Conservation (phyloP, 2,797 vertebrate genomes). For the Ammospiza maritima region DNA sequence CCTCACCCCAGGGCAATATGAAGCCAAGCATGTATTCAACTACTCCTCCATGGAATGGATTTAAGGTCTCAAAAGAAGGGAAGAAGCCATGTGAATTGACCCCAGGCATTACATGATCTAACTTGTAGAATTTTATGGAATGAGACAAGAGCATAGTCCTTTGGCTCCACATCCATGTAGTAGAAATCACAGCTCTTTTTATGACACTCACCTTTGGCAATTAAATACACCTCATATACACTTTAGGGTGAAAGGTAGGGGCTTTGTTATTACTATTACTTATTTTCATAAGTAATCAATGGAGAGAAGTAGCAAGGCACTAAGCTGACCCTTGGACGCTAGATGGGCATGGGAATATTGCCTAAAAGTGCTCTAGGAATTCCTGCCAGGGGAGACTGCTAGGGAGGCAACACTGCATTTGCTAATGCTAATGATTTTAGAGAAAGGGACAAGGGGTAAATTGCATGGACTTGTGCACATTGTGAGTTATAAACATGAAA, state of each 20-base stretch:
- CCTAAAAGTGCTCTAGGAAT: neutral
- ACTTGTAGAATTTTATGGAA: neutral
- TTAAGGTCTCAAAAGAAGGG: neutral
- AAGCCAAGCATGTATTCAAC: neutral
- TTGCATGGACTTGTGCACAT: neutral
- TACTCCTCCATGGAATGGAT: neutral
- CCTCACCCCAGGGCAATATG: neutral
- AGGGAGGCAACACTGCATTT: neutral
- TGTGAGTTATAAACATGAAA: neutral
- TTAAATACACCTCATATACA: neutral
- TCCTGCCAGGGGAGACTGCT: neutral
- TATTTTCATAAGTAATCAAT: neutral
- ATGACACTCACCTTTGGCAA: neutral
- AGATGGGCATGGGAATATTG: neutral
- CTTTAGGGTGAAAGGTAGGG: neutral
- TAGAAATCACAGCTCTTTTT: neutral
- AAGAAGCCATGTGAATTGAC: neutral
- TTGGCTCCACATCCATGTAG: neutral
- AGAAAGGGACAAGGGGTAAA: neutral
- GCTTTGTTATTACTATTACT: neutral
- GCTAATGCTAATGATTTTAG: neutral
- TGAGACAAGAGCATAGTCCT: neutral
- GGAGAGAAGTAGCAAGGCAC: neutral
- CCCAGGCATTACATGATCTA: neutral
- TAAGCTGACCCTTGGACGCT: neutral